Base-by-base conservation (phyloP, 1,140 invertebrate species). In the Bicyclus anynana region DNA sequence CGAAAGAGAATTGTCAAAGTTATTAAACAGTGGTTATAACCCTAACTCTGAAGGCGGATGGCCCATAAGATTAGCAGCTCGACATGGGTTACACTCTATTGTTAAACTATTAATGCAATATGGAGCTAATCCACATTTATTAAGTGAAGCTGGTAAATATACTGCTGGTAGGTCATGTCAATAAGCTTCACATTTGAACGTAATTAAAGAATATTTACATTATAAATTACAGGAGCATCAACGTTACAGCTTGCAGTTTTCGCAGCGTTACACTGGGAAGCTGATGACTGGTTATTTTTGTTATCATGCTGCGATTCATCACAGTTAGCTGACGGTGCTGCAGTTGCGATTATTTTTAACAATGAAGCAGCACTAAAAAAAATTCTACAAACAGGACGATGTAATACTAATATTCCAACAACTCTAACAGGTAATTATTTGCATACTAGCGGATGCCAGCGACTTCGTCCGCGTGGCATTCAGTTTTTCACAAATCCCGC, bases 161-260 rank as follows among this genome's bases (percentile, higher is more conserved):
- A 17, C 23, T 23, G 23, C 23, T 23, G 23, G 3, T 23, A 4
- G 23, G 7, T 23, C 7, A 4, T 7, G 23, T 23, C 2, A 4
- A 2, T 23, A 23, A 23, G 23, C 3, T 23, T 23, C 23, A n/a
- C 23, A 23, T 23, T 23, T 23, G 23, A 23, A 23, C 23, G 23
- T 23, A 23, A 27, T 27, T 26, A 10, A 51, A 51, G 10, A 14
- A 37, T 62, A 20, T 44, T 47, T 48, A 52, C 47, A n/a, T n/a
- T n/a, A n/a, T n/a, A n/a, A n/a, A n/a, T 67, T 72, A 14, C 46
- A 88, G 85, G 83, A 40, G 83, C 85, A 13, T 88, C 85, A 12
- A 84, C 83, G 6, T 73, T 88, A 53, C 85, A 88, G 67, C 58
- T 88, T 48, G 85, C 85, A n/a, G 83, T 88, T 5, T 88, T 72